Conservation (phyloP, 92 coral and sea anemone species). For the Actinernus sp. region DNA sequence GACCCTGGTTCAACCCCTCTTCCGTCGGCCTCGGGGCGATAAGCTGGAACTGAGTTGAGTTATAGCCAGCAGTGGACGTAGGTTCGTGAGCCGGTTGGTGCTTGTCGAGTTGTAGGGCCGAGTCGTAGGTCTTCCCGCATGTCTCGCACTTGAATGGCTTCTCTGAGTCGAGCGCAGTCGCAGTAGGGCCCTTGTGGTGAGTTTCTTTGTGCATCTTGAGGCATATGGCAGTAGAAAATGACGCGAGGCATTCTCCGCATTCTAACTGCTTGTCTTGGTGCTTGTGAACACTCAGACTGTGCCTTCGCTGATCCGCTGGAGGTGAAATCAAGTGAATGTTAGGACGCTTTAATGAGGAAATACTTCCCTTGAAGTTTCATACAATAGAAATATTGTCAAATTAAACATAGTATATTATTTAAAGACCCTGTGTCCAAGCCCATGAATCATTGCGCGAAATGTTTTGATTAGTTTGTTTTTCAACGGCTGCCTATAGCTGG, state of each 20-base stretch:
- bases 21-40: constrained; percentile 63
- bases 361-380: too few relatives aligned
- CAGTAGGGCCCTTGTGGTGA: constrained; percentile 23
- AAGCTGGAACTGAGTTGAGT: constrained; percentile 63
- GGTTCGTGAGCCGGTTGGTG: constrained; percentile 55
- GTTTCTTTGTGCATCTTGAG: constrained; percentile 60
- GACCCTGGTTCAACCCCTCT: constrained; percentile 23
- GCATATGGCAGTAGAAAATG: constrained; percentile 55
- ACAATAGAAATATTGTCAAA: too few relatives aligned
- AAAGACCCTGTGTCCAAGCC: too few relatives aligned
- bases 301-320: constrained; percentile 39
- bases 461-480: too few relatives aligned
- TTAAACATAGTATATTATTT: too few relatives aligned
- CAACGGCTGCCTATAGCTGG: too few relatives aligned
- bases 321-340: too few relatives aligned
- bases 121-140: constrained; percentile 57
- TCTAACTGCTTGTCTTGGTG: constrained; percentile 57
- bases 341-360: too few relatives aligned
- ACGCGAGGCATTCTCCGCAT: constrained; percentile 60
- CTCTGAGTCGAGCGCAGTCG: constrained; percentile 24
- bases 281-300: constrained; percentile 9
- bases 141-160: constrained; percentile 44
- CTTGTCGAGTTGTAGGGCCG: constrained; percentile 43
- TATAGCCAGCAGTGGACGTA: constrained; percentile 42
- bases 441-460: too few relatives aligned